phyloP scores from a whole-genome alignment of 1,140 invertebrate species.

The Steinernema khuongi region DNA sequence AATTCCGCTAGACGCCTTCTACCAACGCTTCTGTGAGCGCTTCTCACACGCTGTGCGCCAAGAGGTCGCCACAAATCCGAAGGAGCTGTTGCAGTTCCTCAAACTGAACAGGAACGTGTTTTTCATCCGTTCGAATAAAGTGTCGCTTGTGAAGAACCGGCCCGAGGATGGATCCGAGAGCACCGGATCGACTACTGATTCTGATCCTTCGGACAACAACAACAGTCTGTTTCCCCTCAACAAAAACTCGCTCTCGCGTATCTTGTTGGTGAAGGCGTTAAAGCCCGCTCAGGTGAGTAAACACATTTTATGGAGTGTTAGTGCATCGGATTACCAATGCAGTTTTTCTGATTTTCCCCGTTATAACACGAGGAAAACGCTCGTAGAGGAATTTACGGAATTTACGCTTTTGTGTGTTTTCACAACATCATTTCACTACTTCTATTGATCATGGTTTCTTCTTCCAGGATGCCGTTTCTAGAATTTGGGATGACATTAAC shows the following conservation, averaged over 20 bases:
- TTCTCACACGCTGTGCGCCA: constrained; percentile 56
- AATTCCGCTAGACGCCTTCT: constrained; percentile 57
- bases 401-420: too few species aligned
- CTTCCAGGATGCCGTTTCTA: constrained; percentile 33
- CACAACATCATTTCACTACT: too few species aligned
- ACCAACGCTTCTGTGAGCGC: constrained; percentile 55
- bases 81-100: constrained; percentile 56
- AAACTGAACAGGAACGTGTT: constrained; percentile 56
- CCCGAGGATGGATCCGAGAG: constrained; percentile 58
- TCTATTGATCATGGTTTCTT: constrained; percentile 20
- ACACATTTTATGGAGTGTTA: background rate
- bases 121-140: constrained; percentile 58
- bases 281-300: constrained; percentile 43
- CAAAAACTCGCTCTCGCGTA: constrained; percentile 48
- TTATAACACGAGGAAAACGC: too few species aligned
- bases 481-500: constrained; percentile 35
- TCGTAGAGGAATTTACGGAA: too few species aligned
- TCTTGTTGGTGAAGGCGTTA: constrained; percentile 52
- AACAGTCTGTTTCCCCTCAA: constrained; percentile 55
- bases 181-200: constrained; percentile 47
- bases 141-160: constrained; percentile 47
- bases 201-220: constrained; percentile 45
- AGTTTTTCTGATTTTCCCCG: background rate
- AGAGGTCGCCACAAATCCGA: constrained; percentile 58
- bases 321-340: too few species aligned